Evolutionary conservation across 2,113 vertebrate species (phyloP), one percentile per base, ranked within the genome.

Genomic region (Rana temporaria): DNA sequence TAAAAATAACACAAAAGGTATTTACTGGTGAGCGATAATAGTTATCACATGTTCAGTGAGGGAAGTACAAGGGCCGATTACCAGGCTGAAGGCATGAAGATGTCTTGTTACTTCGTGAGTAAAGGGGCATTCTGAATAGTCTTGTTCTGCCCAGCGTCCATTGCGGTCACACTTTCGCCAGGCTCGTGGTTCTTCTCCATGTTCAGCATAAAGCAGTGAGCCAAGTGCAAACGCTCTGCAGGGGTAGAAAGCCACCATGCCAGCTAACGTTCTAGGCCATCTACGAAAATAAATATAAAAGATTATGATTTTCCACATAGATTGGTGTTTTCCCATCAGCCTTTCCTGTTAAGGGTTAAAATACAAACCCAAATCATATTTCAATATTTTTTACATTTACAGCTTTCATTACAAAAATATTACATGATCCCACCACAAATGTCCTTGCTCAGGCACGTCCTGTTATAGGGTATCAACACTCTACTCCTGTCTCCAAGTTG

Each of bases 241-340:
- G 15, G 94, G 90, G 34, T 93, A 90, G 86, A 95, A 95, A 84
- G 93, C 93, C 74, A 94, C 91, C 85, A 96, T 90, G 24, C 96
- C 96, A 0, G 95, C 95, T 80, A 96, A 85, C 38, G 95, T 97
- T 88, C 94, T 96, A 64, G 96, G 94, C 96, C 96, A 98, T 86
- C 96, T 98, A 87, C 84, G 84, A 56, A 86, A 38, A 55, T 16
- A 26, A 78, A 14, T 77, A 79, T 14, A 48, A n/a, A n/a, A 79
- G 24, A 63, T 22, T 12, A 12, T 48, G 2, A 12, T 48, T 48
- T 48, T 38, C 6, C 0, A 38, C 34, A 38, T 38, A 38, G 34
- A 6, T 38, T 38, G 34, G 34, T 6, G 7, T 38, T 38, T 38
- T 38, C 34, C 34, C 34, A 38, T 38, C 5, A 38, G 34, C 34